Evolutionary conservation across 2,113 vertebrate genomes (phyloP), one percentile per base, ranked within the genome.

Genomic region (Zapornia atra): DNA sequence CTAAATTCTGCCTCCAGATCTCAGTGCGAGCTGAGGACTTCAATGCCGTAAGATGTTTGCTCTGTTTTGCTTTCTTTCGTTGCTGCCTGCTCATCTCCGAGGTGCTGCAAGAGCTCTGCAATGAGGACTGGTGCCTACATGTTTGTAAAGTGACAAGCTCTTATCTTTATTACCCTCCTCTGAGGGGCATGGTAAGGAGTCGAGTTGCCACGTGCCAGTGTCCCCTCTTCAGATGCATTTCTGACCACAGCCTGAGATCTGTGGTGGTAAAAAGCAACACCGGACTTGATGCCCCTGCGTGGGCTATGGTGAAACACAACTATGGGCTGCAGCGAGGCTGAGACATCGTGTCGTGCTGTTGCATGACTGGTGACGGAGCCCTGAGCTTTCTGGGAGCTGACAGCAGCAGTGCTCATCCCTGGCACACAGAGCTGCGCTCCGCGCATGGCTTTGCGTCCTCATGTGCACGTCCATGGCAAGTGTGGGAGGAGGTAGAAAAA

Each of bases 371-470:
- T 77, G 36, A 24, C 5, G 2, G 34, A 79, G 40, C 36, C 25
- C 42, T 4, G 28, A 50, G 54, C 36, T 38, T 28, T 22, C 57
- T 38, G 42, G 42, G 11, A 84, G 11, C 24, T 0, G 0, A n/a
- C 2, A 9, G 65, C 2, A 5, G 53, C 63, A 63, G 51, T 2
- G 4, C 34, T 34, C 1, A 0, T 63, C 22, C 36, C 36, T 6
- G 1, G 50, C 57, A 51, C 1, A 1, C 36, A 22, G 19, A 68
- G 53, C 38, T 13, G 34, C 3, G 2, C 33, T 70, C 40, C 0
- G 0, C 51, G 26, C 17, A 17, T 0, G 0, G 38, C n/a, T 51
- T 63, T 4, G 3, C 44, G 11, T 7, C 38, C 64, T 56, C 2
- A 1, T 0, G 0, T n/a, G 38, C 19, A 3, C 2, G 2, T 12